Evolutionary conservation across 2,888 invertebrate species (phyloP), one percentile per base, ranked within the genome.

Genomic region (Celastrina argiolus): DNA sequence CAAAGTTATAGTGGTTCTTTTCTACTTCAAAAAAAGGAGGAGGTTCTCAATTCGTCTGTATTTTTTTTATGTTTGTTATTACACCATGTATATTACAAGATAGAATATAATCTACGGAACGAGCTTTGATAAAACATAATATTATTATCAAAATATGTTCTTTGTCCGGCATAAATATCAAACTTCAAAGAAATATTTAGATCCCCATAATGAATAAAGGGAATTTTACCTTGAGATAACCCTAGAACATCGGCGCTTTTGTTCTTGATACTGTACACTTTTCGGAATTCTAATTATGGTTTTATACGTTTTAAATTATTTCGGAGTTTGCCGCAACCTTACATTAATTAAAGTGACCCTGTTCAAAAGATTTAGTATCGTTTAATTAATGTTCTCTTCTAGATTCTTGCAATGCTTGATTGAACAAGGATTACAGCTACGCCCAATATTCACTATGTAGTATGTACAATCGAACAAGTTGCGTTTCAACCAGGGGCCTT

Each of bases 141-240:
- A 7, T 31, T 31, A 31, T 31, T 51, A 51, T 51, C 51, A 22
- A 26, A 51, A 51, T 51, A 65, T 67, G 45, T 39, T 65, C 67
- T 68, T 68, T 51, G 67, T 68, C 39, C 64, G 67, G 36, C 34
- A 22, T 66, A 59, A 69, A 51, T 72, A 70, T 73, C 70, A 67
- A 63, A 68, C 71, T 76, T 77, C 76, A 74, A 71, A 74, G 75
- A 76, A 77, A 74, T 73, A 73, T 74, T 74, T 74, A 65, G 69
- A 68, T 63, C 67, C 68, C 69, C 71, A 75, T 74, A 64, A 63
- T 72, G 74, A 74, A 75, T 72, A 36, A 71, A 74, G 72, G 71
- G 69, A 71, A 69, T 70, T 69, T 68, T 70, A 69, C 72, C 74
- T 73, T 70, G 71, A 70, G 73, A 74, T 72, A 74, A 74, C 74